Percentiles rank a stretch among this genome's conserved stretches.
Evolutionary conservation across 2,113 vertebrate genomes (phyloP).

Genomic region (Otocyon megalotis): DNA sequence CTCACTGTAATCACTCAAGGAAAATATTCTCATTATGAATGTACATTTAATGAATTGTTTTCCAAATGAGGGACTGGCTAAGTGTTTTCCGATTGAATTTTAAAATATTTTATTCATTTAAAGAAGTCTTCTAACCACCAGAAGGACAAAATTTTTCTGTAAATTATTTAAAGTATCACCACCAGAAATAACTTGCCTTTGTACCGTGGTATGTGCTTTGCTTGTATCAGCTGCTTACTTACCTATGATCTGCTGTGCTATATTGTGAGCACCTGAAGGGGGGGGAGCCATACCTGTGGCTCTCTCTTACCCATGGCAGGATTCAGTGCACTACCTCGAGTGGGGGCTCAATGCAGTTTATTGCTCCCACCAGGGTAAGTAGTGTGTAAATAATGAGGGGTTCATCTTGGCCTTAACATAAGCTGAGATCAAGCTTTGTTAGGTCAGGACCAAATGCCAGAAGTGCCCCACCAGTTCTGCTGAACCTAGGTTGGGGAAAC

Average conservation of each 20-base stretch:
- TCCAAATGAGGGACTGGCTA: background rate
- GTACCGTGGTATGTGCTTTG: fast-evolving
- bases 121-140: background rate
- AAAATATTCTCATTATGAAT: slow-evolving; percentile 41
- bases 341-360: background rate
- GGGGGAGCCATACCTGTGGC: background rate
- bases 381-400: fast-evolving
- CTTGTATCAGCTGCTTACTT: fast-evolving
- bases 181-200: background rate
- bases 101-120: slow-evolving; percentile 38
- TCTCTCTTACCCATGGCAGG: background rate
- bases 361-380: background rate
- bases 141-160: background rate
- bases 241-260: fast-evolving
- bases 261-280: background rate
- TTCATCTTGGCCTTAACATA: background rate
- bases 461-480: background rate
- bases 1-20: slow-evolving; percentile 30
- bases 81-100: slow-evolving; percentile 57
- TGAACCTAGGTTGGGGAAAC: background rate
- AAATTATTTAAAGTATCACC: background rate
- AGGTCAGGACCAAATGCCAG: background rate
- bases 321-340: background rate
- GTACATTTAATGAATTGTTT: slow-evolving; percentile 47
- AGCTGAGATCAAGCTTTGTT: background rate